A percentile compares a stretch with the other conserved stretches of the same genome.
These are phyloP conservation scores for Matsumyia berberina DNA, from an alignment of 2,888 invertebrate species.

Conservation along the genomic window DNA sequence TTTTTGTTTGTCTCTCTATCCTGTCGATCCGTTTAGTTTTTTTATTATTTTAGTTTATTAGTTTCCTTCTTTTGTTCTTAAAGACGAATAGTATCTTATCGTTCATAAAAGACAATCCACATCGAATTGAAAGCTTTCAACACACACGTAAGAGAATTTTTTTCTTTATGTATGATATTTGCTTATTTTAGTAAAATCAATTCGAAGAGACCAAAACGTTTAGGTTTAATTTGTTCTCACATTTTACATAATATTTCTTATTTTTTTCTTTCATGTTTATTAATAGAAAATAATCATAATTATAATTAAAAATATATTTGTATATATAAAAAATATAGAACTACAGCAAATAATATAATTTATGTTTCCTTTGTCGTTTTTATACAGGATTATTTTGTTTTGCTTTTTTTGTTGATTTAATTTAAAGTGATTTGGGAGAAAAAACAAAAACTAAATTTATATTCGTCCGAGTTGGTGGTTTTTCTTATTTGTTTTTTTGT, in stretches of 20 bases:
- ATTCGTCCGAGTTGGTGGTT: conserved; percentile 41
- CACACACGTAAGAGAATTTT: conserved; percentile 16
- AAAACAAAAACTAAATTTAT: conserved; percentile 60
- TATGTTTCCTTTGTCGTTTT: conserved; percentile 21
- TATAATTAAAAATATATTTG: conserved; percentile 59
- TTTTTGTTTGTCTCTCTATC: conserved; percentile 66
- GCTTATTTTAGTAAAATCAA: conserved; percentile 23
- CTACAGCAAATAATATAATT: conserved; percentile 62
- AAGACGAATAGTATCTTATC: conserved; percentile 2
- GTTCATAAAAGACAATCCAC: conserved; percentile 8
- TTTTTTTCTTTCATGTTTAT: conserved; percentile 23
- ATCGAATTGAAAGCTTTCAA: conserved; percentile 16
- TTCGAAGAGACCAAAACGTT: conserved; percentile 29
- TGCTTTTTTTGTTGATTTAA: conserved; percentile 61
- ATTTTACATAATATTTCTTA: conserved; percentile 17
- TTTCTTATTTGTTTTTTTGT: conserved; percentile 57
- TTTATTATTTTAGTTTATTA: conserved; percentile 10
- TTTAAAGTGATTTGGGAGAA: conserved; percentile 57
- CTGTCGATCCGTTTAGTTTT: conserved; percentile 47
- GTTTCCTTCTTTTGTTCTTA: background rate
- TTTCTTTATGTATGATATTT: conserved; percentile 4
- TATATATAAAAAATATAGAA: conserved; percentile 65
- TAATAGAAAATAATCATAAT: conserved; percentile 55
- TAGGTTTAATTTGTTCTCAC: conserved; percentile 21
- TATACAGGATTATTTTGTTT: conserved; percentile 69